These are phyloP conservation scores for Paramormyrops kingsleyae DNA, from an alignment of 2,113 vertebrate genomes.

Conservation along the genomic window DNA sequence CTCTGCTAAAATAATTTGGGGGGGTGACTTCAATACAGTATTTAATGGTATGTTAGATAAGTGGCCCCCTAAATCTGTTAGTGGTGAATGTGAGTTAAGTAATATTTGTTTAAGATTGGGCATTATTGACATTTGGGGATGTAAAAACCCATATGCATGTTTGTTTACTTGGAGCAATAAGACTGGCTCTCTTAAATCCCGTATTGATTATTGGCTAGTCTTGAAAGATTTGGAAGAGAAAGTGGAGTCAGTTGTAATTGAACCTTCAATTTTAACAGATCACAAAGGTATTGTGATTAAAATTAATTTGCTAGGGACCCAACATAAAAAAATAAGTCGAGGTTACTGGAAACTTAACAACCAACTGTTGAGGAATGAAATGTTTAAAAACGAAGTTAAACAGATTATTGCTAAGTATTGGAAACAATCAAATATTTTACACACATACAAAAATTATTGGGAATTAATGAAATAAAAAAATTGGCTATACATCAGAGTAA, in stretches of 20 bases:
- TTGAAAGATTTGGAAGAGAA: not conserved
- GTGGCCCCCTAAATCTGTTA: too few species aligned
- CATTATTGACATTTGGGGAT: too few species aligned
- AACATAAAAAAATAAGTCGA: not conserved
- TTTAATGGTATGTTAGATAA: too few species aligned
- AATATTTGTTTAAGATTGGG: too few species aligned
- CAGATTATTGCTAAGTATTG: not conserved
- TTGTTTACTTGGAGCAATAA: too few species aligned
- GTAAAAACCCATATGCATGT: too few species aligned
- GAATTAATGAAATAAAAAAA: conserved; percentile 10
- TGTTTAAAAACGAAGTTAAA: not conserved
- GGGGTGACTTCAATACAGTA: too few species aligned
- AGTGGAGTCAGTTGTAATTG: not conserved
- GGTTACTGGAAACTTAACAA: conserved; percentile 12
- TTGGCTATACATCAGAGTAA: not conserved
- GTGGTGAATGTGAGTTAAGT: too few species aligned
- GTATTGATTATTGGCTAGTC: too few species aligned
- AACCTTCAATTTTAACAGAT: conserved; percentile 10
- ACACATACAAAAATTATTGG: not conserved
- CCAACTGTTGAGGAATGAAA: not conserved
- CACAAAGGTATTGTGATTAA: not conserved
- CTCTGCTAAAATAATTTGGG: too few species aligned
- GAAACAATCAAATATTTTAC: not conserved
- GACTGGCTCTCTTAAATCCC: too few species aligned
- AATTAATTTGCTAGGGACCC: not conserved